These are phyloP conservation scores for Patella ulyssiponensis DNA, from an alignment of 2,888 invertebrate genomes.

Conservation along the genomic window DNA sequence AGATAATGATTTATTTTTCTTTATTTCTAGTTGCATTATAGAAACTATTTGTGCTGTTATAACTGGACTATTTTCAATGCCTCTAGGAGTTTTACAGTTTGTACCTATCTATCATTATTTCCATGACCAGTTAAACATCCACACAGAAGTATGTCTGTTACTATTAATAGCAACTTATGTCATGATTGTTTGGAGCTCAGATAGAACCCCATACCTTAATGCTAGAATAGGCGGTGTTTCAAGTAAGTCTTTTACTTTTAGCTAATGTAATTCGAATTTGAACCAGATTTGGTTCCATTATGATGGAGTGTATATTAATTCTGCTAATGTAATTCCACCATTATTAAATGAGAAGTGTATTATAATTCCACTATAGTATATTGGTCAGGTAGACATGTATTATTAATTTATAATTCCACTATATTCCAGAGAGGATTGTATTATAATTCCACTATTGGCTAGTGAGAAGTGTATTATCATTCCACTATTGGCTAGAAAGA, in stretches of 20 bases:
- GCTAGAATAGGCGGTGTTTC: conserved; percentile 35
- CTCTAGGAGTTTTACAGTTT: conserved; percentile 82
- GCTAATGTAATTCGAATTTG: not conserved
- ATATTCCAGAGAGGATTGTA: too few species aligned
- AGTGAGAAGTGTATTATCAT: too few species aligned
- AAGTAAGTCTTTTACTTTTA: conserved; percentile 29
- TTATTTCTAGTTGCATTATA: conserved; percentile 73
- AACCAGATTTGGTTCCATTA: too few species aligned
- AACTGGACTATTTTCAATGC: conserved; percentile 79
- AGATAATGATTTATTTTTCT: not conserved
- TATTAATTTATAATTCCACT: too few species aligned
- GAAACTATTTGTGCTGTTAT: conserved; percentile 76
- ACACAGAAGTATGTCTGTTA: conserved; percentile 82
- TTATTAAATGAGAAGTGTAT: too few species aligned
- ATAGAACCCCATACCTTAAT: conserved; percentile 72
- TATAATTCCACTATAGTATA: too few species aligned
- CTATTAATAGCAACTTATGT: conserved; percentile 78
- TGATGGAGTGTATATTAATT: too few species aligned
- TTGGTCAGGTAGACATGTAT: too few species aligned
- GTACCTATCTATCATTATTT: conserved; percentile 83
- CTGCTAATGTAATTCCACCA: too few species aligned
- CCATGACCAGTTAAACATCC: conserved; percentile 80
- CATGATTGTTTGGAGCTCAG: conserved; percentile 77
- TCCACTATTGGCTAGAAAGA: too few species aligned
- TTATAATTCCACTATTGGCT: too few species aligned